A percentile compares a stretch with the other conserved stretches of the same genome.
Conservation (phyloP, 2,888 invertebrate genomes). For the Villa cingulata region DNA sequence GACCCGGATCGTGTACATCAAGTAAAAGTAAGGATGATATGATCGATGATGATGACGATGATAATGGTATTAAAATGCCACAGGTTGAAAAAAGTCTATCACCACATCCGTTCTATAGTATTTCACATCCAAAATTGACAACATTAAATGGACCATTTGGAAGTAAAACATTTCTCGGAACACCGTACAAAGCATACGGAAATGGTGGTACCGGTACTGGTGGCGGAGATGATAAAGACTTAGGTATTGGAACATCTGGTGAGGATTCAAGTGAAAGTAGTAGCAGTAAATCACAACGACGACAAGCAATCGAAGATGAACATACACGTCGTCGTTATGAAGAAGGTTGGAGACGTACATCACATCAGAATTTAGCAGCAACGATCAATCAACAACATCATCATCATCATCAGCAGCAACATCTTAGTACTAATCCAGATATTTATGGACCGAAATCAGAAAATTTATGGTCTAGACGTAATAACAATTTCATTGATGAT, state of each 20-base stretch:
- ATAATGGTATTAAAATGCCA: conserved; percentile 13
- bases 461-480: conserved; percentile 13
- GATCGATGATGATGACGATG: conserved; percentile 5
- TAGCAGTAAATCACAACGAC: conserved; percentile 57
- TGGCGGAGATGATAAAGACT: conserved; percentile 61
- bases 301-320: conserved; percentile 44
- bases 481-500: neutral
- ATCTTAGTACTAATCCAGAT: conserved; percentile 50
- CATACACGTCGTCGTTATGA: conserved; percentile 48
- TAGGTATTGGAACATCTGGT: conserved; percentile 70
- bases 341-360: conserved; percentile 55
- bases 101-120: conserved; percentile 52
- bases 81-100: conserved; percentile 47
- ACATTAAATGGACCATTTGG: conserved; percentile 39
- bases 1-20: conserved; percentile 58
- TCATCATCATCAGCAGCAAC: no score
- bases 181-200: conserved; percentile 48
- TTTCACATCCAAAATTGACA: conserved; percentile 53
- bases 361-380: conserved; percentile 36
- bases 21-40: conserved; percentile 36
- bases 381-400: conserved; percentile 48
- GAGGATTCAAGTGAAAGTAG: conserved; percentile 74
- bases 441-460: conserved; percentile 46
- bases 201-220: conserved; percentile 27
- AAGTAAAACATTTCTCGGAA: conserved; percentile 40